Evolutionary conservation across 2,888 invertebrate genomes (phyloP), one percentile per base, ranked within the genome.

Genomic region (Onthophagus sagittarius): DNA sequence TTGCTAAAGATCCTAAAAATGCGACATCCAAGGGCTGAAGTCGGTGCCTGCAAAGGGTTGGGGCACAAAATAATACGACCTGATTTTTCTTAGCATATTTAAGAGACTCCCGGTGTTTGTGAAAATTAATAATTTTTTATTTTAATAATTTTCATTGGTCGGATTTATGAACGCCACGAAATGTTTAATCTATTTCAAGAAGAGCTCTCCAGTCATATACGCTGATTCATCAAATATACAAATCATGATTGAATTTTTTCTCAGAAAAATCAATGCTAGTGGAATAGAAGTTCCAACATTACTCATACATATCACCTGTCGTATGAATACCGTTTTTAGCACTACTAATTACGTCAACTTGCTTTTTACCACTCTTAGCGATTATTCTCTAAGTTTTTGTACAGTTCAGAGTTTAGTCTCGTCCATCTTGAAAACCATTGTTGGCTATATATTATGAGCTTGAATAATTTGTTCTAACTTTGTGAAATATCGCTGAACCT

Each of bases 1-100:
- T 64, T n/a, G 63, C 64, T 14, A 65, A 15, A 33, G 65, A 39
- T 4, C 71, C 64, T 13, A 65, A 71, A 65, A 71, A 71, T 62
- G 65, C 32, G 14, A 75, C 72, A 63, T 72, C 75, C 5, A 75
- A 53, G 67, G 74, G 71, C 65, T 74, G 72, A 5, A 74, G 71
- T 11, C 63, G 73, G 31, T 75, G 74, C 32, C 71, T 75, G 39
- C 73, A 75, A 69, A 67, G 72, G 15, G 70, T 39, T 70, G 72
- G 71, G 14, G 73, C 33, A 71, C 71, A 73, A 64, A 72, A 70
- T 13, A 74, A 14, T 70, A 72, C 23, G 64, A 72, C 71, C 14
- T 33, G 63, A 53, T 74, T 74, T 70, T 74, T 33, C 65, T 15
- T 64, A 64, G 64, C 64, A 64, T 5, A 64, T 64, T 64, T 14